Percentiles rank a stretch among this genome's conserved stretches.
These are phyloP conservation scores for Allobates femoralis DNA, from an alignment of 2,797 vertebrate genomes.

Conservation along the genomic window DNA sequence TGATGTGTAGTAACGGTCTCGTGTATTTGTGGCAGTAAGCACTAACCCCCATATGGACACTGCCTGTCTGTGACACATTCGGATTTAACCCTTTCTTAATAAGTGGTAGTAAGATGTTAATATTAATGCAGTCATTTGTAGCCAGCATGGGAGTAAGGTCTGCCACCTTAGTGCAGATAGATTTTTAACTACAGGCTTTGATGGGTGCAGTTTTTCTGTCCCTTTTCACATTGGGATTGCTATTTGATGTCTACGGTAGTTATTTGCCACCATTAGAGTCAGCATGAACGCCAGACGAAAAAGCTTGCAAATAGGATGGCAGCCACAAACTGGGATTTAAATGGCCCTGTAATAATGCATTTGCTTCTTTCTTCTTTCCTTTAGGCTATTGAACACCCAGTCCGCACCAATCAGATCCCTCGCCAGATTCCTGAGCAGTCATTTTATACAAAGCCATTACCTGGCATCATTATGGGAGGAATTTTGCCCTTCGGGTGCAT, in stretches of 20 bases:
- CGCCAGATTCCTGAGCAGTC: constrained; percentile 94
- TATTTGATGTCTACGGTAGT: constrained; percentile 56
- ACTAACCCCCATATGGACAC: background rate
- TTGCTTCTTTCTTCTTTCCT: constrained; percentile 35
- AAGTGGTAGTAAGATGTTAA: background rate
- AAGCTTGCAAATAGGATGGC: constrained; percentile 49
- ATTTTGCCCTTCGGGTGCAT: constrained; percentile 94
- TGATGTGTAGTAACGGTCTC: background rate
- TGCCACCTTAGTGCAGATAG: constrained; percentile 14
- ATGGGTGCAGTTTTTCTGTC: background rate
- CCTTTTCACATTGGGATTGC: constrained; percentile 62
- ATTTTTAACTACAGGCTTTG: constrained; percentile 4
- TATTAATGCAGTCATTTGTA: constrained; percentile 2
- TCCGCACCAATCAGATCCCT: constrained; percentile 94
- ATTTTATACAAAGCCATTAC: constrained; percentile 90
- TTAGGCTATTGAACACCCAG: constrained; percentile 93
- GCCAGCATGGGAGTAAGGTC: constrained; percentile 30
- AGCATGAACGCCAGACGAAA: constrained; percentile 50
- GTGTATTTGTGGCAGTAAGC: background rate
- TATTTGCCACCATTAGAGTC: constrained; percentile 40
- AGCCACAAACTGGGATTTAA: constrained; percentile 54
- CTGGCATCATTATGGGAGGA: constrained; percentile 93
- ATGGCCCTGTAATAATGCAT: constrained; percentile 54
- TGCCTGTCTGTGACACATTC: background rate
- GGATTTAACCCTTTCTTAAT: background rate